A percentile compares a stretch with the other conserved stretches of the same genome.
These are phyloP conservation scores for Myotis lucifugus DNA, from an alignment of 2,113 vertebrate species.

Conservation along the genomic window DNA sequence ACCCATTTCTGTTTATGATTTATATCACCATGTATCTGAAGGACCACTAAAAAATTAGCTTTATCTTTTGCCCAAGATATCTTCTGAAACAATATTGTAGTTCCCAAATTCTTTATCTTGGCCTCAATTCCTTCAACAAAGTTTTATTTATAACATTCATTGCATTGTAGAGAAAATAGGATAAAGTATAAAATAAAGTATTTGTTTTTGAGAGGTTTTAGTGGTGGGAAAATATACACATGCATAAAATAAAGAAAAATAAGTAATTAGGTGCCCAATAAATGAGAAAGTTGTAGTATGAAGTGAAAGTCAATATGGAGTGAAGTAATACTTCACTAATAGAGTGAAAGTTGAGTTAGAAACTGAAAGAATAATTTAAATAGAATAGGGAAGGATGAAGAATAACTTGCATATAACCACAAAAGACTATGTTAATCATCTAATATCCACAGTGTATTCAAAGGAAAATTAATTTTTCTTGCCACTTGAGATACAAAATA, in stretches of 20 bases:
- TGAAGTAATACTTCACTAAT: not conserved
- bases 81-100: not conserved
- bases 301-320: not conserved
- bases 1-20: not conserved
- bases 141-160: not conserved
- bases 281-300: not conserved
- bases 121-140: not conserved
- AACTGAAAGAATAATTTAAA: not conserved
- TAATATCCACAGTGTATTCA: not conserved
- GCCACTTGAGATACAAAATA: not conserved
- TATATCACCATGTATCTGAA: not conserved
- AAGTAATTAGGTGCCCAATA: not conserved
- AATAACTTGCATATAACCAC: not conserved
- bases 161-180: not conserved
- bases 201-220: not conserved
- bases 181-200: not conserved
- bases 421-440: conserved; percentile 8
- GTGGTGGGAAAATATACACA: not conserved
- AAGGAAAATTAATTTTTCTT: conserved; percentile 4
- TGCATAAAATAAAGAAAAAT: not conserved
- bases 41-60: not conserved
- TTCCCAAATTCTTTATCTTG: not conserved
- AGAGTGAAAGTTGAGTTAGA: not conserved
- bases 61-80: not conserved
- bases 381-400: not conserved